A percentile compares a stretch with the other conserved stretches of the same genome.
phyloP scores from a whole-genome alignment of 2,113 vertebrate genomes.

The Gallinago media region DNA sequence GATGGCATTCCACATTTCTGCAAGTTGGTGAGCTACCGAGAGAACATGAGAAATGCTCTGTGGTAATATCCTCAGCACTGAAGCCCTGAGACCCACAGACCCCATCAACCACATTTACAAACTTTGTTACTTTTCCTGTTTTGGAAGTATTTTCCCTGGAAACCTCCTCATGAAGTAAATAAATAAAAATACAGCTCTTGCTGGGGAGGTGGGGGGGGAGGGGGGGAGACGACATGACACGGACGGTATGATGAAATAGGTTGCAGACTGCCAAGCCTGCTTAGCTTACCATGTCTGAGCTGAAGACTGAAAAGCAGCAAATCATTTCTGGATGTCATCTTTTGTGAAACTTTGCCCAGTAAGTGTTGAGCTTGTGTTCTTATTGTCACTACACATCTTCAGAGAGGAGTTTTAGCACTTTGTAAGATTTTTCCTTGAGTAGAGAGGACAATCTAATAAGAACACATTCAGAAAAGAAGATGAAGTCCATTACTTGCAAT shows the following conservation, averaged over 20 bases:
- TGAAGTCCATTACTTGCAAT: background rate
- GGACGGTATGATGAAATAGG: background rate
- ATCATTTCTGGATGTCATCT: background rate
- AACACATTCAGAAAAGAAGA: background rate
- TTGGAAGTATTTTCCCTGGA: background rate
- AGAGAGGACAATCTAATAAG: background rate
- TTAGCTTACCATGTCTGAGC: background rate
- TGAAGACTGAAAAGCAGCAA: background rate
- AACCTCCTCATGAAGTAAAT: background rate
- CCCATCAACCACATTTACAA: background rate
- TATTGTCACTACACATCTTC: background rate
- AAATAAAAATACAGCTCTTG: background rate
- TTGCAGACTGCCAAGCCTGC: background rate
- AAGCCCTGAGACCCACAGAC: background rate
- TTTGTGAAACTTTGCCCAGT: background rate
- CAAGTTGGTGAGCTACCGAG: background rate
- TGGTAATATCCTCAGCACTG: background rate
- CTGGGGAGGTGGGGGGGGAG: too few relatives aligned
- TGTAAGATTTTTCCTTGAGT: background rate
- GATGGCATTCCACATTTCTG: background rate
- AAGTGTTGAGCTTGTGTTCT: background rate
- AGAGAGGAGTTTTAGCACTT: background rate
- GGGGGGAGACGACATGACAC: too few relatives aligned
- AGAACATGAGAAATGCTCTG: background rate
- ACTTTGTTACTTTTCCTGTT: background rate